These are phyloP conservation scores for Rotaria magnacalcarata DNA, from an alignment of 2,888 invertebrate species.

Conservation along the genomic window DNA sequence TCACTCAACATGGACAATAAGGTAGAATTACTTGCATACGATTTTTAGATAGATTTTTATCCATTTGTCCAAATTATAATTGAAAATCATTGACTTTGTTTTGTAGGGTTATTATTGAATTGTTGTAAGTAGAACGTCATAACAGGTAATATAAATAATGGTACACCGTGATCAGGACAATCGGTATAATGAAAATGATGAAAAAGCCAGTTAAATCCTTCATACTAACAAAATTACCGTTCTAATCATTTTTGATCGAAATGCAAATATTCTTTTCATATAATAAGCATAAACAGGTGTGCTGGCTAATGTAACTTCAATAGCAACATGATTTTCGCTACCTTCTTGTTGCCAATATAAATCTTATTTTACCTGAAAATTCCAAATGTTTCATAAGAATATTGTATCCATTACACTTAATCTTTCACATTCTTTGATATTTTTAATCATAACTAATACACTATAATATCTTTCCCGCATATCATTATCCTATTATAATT, in stretches of 20 bases:
- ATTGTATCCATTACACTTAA: conserved; percentile 60
- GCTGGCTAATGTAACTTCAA: conserved; percentile 79
- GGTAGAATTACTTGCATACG: conserved; percentile 60
- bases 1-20: conserved; percentile 49
- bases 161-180: conserved; percentile 85
- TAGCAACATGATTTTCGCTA: conserved; percentile 76
- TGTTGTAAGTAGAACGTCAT: conserved; percentile 87
- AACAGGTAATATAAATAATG: conserved; percentile 78
- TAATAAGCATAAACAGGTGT: conserved; percentile 90
- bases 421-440: conserved; percentile 83
- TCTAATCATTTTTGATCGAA: conserved; percentile 69
- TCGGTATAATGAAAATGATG: conserved; percentile 93
- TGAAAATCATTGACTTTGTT: conserved; percentile 81
- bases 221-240: too few species aligned
- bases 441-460: conserved; percentile 94
- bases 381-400: conserved; percentile 42
- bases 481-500: conserved; percentile 69
- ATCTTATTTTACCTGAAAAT: conserved; percentile 80
- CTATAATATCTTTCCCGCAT: conserved; percentile 88
- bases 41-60: conserved; percentile 79
- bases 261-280: conserved; percentile 77
- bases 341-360: conserved; percentile 96
- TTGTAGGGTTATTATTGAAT: conserved; percentile 73
- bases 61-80: conserved; percentile 71
- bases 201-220: conserved; percentile 66